A percentile compares a stretch with the other conserved stretches of the same genome.
Conservation (phyloP, 2,888 invertebrate species). For the Orchesella flavescens region DNA sequence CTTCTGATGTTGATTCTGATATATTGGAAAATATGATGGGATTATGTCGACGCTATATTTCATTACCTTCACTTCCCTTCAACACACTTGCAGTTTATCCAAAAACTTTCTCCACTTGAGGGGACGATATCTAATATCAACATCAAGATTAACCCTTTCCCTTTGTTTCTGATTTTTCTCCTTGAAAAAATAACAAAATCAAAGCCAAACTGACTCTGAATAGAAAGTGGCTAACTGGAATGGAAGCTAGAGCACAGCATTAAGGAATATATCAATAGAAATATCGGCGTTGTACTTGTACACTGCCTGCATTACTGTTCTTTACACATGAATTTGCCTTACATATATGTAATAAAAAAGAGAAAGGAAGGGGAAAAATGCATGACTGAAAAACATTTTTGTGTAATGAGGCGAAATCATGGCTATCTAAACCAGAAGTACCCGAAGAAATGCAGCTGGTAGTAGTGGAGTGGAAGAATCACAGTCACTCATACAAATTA, state of each 20-base stretch:
- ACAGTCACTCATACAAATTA: background rate
- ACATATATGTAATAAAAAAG: no score
- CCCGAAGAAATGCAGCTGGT: background rate
- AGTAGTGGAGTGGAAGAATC: no score
- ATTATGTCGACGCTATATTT: constrained; percentile 21
- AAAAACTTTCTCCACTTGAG: no score
- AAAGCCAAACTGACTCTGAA: no score
- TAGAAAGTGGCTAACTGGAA: no score
- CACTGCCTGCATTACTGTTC: no score
- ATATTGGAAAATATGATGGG: constrained; percentile 44
- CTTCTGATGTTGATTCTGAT: constrained; percentile 20
- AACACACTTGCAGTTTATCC: no score
- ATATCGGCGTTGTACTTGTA: no score
- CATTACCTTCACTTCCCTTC: constrained; percentile 15
- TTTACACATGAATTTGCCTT: no score
- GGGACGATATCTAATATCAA: background rate
- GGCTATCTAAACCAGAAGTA: constrained; percentile 51
- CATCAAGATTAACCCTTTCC: background rate
- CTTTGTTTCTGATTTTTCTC: background rate
- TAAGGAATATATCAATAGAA: no score
- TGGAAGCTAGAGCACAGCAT: no score
- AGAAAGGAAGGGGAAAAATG: constrained; percentile 16
- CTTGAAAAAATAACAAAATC: no score
- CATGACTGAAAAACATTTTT: constrained; percentile 57
- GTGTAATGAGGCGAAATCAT: constrained; percentile 58